These are phyloP conservation scores for Bambusicola thoracicus DNA, from an alignment of 2,113 vertebrate genomes.

Conservation along the genomic window DNA sequence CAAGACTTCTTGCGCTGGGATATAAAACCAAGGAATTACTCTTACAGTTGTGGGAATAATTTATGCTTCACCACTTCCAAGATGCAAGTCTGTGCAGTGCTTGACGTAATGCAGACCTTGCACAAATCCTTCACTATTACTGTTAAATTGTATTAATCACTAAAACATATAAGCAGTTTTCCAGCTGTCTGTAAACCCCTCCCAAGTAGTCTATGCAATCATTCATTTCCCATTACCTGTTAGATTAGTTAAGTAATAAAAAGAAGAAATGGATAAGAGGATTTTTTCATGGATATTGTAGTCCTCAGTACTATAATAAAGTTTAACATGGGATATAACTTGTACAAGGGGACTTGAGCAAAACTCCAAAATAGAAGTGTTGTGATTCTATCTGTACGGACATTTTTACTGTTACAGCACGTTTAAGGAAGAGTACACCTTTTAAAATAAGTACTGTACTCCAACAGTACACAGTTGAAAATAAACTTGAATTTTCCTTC, in stretches of 20 bases:
- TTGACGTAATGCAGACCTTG: conserved; percentile 33
- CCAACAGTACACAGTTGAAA: not conserved
- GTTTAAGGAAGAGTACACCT: not conserved
- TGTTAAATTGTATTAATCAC: not conserved
- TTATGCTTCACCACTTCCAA: not conserved
- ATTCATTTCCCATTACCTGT: not conserved
- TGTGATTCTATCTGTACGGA: not conserved
- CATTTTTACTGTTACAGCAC: not conserved
- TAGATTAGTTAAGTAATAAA: not conserved
- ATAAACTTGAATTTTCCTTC: not conserved
- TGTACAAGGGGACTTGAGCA: not conserved
- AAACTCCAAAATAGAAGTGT: not conserved
- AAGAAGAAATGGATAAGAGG: not conserved
- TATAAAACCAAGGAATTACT: not conserved
- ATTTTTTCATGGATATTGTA: not conserved
- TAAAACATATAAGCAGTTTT: not conserved
- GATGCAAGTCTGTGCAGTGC: not conserved
- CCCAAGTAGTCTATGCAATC: not conserved
- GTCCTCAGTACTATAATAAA: not conserved
- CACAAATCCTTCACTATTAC: not conserved
- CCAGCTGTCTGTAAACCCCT: not conserved
- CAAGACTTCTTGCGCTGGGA: not conserved
- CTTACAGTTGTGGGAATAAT: not conserved
- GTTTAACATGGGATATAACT: not conserved
- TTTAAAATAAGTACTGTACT: not conserved